phyloP scores from a whole-genome alignment of 1,140 invertebrate species.

The Oreohelix idahoensis region DNA sequence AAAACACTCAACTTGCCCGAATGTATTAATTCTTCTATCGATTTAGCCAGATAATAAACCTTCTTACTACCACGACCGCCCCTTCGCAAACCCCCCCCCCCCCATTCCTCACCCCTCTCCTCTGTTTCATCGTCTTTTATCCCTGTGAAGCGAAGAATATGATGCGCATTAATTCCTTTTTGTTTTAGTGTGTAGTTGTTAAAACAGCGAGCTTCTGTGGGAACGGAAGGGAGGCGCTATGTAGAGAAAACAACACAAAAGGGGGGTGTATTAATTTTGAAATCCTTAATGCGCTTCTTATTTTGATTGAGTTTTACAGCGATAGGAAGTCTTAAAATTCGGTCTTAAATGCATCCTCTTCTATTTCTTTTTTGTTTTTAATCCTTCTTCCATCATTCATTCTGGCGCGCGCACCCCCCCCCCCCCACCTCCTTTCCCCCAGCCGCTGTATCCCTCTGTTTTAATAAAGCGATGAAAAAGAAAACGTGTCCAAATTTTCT shows the following conservation, averaged over 20 bases:
- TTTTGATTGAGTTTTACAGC: not conserved
- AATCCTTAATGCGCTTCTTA: not conserved
- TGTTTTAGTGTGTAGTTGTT: not conserved
- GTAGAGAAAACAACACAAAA: no score
- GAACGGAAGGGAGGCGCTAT: no score
- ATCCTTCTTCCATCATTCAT: not conserved
- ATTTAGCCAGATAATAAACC: not conserved
- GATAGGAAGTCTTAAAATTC: not conserved
- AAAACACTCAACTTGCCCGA: not conserved
- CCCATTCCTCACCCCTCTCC: not conserved
- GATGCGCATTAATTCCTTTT: not conserved
- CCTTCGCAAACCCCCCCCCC: not conserved
- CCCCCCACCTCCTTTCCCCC: no score
- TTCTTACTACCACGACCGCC: not conserved
- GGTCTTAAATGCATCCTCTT: not conserved
- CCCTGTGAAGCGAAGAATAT: not conserved
- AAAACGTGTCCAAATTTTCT: no score
- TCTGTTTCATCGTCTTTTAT: not conserved
- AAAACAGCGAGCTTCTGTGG: not conserved
- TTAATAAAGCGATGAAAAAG: no score
- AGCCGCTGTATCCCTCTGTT: no score
- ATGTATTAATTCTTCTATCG: slow-evolving; percentile 26
- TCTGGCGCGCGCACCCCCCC: not conserved
- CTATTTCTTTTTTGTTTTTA: not conserved
- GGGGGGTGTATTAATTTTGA: not conserved